These are phyloP conservation scores for Phania funesta DNA, from an alignment of 2,888 invertebrate species.

Conservation along the genomic window DNA sequence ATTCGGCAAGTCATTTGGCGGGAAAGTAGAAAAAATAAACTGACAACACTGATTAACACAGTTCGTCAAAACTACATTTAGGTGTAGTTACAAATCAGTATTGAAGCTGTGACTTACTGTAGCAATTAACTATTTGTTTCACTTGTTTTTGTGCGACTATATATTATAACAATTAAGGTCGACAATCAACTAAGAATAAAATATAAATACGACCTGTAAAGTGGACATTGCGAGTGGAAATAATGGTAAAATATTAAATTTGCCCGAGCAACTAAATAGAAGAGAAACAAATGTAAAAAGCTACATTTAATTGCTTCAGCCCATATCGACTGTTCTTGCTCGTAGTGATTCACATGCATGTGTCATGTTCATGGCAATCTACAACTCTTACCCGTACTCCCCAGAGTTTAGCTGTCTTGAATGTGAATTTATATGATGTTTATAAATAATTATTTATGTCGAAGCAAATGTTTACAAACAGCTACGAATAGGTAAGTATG, in stretches of 20 bases:
- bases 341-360: slow-evolving; percentile 19
- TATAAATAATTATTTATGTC: not conserved
- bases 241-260: not conserved
- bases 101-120: slow-evolving; percentile 31
- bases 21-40: too few relatives aligned
- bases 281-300: not conserved
- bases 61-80: not conserved
- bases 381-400: slow-evolving; percentile 12
- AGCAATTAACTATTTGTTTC: slow-evolving; percentile 36
- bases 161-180: slow-evolving; percentile 18
- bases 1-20: too few relatives aligned
- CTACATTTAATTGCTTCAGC: slow-evolving; percentile 8
- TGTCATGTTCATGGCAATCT: slow-evolving; percentile 49
- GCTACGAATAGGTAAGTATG: too few relatives aligned
- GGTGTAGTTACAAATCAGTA: not conserved
- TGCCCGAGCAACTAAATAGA: not conserved
- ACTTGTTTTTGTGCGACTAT: slow-evolving; percentile 24
- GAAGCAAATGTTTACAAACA: not conserved
- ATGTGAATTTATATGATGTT: not conserved
- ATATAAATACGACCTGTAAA: slow-evolving; percentile 1
- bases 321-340: slow-evolving; percentile 1
- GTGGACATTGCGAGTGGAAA: not conserved
- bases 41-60: not conserved
- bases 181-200: slow-evolving; percentile 6
- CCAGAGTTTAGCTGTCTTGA: slow-evolving; percentile 7